Percentiles rank a stretch among this genome's conserved stretches.
These are phyloP conservation scores for Synergus laeviventris DNA, from an alignment of 2,888 invertebrate genomes.

Conservation along the genomic window DNA sequence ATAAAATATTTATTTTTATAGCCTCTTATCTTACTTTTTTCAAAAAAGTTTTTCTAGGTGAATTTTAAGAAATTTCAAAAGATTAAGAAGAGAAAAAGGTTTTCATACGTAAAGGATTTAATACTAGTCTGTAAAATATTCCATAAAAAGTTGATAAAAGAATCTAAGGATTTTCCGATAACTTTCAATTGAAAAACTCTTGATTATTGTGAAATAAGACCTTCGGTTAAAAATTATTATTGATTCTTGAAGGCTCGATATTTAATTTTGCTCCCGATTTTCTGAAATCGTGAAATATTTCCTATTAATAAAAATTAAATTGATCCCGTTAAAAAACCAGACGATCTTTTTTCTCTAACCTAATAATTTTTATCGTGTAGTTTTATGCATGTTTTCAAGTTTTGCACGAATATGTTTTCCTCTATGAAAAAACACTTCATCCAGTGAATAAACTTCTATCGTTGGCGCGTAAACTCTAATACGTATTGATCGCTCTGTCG, in stretches of 20 bases:
- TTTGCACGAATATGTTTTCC: neutral
- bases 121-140: too few relatives aligned
- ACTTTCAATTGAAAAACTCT: too few relatives aligned
- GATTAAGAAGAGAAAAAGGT: too few relatives aligned
- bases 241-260: neutral
- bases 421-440: slow-evolving; percentile 18
- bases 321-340: neutral
- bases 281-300: neutral
- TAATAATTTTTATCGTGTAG: slow-evolving; percentile 9
- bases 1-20: too few relatives aligned
- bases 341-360: neutral
- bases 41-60: too few relatives aligned
- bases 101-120: too few relatives aligned
- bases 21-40: too few relatives aligned
- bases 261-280: neutral
- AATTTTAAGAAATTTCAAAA: too few relatives aligned
- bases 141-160: too few relatives aligned
- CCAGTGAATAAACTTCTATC: slow-evolving; percentile 30
- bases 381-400: slow-evolving; percentile 10
- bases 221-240: neutral
- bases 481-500: slow-evolving; percentile 40
- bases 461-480: slow-evolving; percentile 35
- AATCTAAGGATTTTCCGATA: too few relatives aligned
- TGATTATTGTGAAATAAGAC: too few relatives aligned
- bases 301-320: neutral